Evolutionary conservation across 1,140 invertebrate species (phyloP), one percentile per base, ranked within the genome.

Genomic region (Arctopsyche grandis): DNA sequence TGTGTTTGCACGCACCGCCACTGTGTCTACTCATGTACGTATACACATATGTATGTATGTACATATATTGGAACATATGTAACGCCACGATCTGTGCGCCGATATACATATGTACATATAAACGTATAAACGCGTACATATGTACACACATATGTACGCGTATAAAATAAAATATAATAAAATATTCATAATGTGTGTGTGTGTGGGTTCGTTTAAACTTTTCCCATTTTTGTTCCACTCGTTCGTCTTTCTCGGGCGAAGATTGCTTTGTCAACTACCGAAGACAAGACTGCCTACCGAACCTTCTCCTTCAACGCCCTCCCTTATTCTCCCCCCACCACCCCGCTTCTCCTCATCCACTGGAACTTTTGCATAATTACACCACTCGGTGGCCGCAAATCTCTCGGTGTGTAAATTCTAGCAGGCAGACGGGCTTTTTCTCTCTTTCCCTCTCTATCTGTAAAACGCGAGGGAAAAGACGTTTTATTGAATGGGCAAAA

Each of bases 11-110:
- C 63, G 63, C 52, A 10, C 14, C 52, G 52, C 14, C 52, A 24
- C 63, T 14, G 12, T 78, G 78, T 81, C 78, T 81, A 81, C 78
- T 38, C 1, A 7, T 7, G 7, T 14, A 12, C 10, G 16, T 52
- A 52, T 16, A 46, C 80, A 71, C 80, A 77, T 81, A 46, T 81
- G 78, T 75, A 78, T 80, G 75, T 74, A 80, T 80, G n/a, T 46
- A 46, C 12, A 46, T 12, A 46, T 46, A 46, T 14, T 5, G 16
- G 10, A 12, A 52, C 16, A 52, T 52, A 52, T 16, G 66, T 77
- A 69, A 56, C 66, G 48, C 44, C 38, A 22, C 7, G 73, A 69
- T 10, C 16, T 38, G 74, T 77, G 75, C 74, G 79, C 69, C 79
- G 69, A 80, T 71, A 46, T 74, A 12, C 43, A 9, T 60, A 60